Evolutionary conservation across 1,140 invertebrate genomes (phyloP).

Genomic region (Neuroterus valhalla): DNA sequence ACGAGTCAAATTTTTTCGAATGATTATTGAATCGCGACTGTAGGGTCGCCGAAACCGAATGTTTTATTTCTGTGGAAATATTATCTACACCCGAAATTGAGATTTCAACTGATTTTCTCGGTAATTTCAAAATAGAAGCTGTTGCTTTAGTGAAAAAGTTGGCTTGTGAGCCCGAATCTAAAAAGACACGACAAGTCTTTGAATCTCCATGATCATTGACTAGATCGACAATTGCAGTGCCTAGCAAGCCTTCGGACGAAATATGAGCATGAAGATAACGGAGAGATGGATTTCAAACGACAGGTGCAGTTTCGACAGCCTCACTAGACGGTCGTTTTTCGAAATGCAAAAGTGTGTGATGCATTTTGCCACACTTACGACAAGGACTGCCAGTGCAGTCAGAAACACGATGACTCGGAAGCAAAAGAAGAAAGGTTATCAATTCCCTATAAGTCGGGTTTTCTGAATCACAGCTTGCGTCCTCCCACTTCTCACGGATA

Average conservation of each 20-base stretch:
- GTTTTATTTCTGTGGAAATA: constrained; percentile 15
- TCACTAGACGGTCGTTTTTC: no score
- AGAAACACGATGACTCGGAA: constrained; percentile 37
- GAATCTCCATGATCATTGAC: constrained; percentile 36
- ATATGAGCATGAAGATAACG: constrained; percentile 23
- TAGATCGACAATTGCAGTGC: no score
- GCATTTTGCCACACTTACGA: no score
- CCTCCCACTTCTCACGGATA: no score
- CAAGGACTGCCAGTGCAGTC: constrained; percentile 43
- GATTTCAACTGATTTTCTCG: no score
- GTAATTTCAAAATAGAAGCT: constrained; percentile 41
- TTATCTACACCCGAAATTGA: constrained; percentile 41
- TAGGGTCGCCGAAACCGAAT: no score
- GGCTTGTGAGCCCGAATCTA: no score
- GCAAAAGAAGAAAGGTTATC: constrained; percentile 7
- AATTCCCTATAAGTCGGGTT: not conserved
- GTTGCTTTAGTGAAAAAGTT: constrained; percentile 52
- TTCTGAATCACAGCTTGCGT: no score
- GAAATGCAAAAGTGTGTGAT: no score
- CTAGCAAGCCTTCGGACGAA: constrained; percentile 42
- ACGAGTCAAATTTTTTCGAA: constrained; percentile 27
- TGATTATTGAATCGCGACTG: constrained; percentile 34
- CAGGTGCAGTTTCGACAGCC: no score
- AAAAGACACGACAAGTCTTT: no score
- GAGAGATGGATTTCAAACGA: not conserved